Conservation (phyloP, 2,113 vertebrate genomes). For the Pandion haliaetus region DNA sequence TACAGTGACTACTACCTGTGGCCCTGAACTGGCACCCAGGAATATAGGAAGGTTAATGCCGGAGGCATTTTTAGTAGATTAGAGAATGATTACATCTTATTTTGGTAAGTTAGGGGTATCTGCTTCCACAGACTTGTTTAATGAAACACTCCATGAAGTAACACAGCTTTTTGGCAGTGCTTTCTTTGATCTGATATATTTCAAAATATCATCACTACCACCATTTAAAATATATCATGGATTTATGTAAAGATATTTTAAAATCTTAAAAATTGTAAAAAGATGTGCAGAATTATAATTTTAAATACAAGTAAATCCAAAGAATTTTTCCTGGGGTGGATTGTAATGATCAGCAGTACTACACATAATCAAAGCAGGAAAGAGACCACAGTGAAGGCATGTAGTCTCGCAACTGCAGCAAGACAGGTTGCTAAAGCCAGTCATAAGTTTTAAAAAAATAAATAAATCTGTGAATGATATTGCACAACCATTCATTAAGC, state of each 20-base stretch:
- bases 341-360: not conserved
- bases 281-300: not conserved
- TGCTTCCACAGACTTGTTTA: not conserved
- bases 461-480: not conserved
- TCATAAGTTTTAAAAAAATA: not conserved
- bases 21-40: not conserved
- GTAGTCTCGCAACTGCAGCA: not conserved
- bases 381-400: not conserved
- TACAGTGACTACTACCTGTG: not conserved
- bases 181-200: not conserved
- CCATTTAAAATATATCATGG: not conserved
- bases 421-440: not conserved
- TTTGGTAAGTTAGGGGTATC: not conserved
- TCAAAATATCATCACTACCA: not conserved
- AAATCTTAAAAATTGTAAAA: not conserved
- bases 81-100: not conserved
- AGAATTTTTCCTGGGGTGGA: accelerated
- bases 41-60: not conserved
- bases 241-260: not conserved
- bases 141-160: not conserved
- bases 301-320: not conserved
- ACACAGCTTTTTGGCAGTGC: not conserved
- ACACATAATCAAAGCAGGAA: not conserved
- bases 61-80: not conserved
- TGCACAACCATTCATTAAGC: not conserved